Conservation (phyloP, 2,113 vertebrate genomes). For the Rhinopomastus cyanomelas region DNA sequence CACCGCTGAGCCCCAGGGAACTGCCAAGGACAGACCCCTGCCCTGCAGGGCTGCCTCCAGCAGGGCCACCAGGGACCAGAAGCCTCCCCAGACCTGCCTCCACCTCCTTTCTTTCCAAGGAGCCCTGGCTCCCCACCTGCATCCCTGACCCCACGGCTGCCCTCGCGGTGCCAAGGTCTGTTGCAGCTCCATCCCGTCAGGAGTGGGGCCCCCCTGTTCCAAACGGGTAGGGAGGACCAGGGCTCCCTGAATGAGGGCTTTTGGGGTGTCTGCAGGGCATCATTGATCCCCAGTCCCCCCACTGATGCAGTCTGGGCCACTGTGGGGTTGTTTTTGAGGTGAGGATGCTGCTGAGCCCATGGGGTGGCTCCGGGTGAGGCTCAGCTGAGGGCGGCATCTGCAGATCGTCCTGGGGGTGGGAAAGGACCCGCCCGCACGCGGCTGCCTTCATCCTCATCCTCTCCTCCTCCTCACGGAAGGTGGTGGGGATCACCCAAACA, state of each 20-base stretch:
- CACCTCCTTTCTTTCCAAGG: background rate
- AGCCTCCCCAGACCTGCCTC: background rate
- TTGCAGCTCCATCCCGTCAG: too few relatives aligned
- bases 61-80: background rate
- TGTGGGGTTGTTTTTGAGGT: background rate
- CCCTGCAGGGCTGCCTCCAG: background rate
- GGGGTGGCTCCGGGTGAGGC: background rate
- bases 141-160: too few relatives aligned
- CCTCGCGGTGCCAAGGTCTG: too few relatives aligned
- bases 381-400: background rate
- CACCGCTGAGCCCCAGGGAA: background rate
- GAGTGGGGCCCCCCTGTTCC: too few relatives aligned
- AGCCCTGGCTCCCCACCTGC: too few relatives aligned
- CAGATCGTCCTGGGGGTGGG: too few relatives aligned
- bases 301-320: background rate
- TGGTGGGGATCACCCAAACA: too few relatives aligned
- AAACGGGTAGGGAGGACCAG: too few relatives aligned
- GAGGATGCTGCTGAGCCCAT: background rate
- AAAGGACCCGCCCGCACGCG: too few relatives aligned
- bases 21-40: background rate
- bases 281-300: background rate
- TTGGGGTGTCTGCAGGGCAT: background rate
- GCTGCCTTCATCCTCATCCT: too few relatives aligned
- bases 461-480: too few relatives aligned
- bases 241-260: background rate